A percentile compares a stretch with the other conserved stretches of the same genome.
Evolutionary conservation across 2,797 vertebrate genomes (phyloP).

Genomic region (Nyctibius grandis): DNA sequence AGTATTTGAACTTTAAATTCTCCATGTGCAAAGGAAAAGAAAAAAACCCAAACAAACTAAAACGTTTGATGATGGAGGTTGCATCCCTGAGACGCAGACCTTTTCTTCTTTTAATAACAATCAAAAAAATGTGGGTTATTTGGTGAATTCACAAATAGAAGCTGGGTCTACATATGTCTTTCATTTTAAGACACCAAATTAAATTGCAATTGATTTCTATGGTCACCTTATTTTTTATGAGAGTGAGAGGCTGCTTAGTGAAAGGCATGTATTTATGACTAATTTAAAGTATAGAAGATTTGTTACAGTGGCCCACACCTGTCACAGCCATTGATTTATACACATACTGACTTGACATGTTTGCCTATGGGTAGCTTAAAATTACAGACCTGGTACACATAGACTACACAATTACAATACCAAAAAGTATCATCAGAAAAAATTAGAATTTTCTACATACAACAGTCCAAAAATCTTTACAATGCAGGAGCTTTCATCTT

Average conservation of each 20-base stretch:
- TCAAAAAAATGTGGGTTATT: neutral
- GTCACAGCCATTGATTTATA: slow-evolving; percentile 28
- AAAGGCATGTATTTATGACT: slow-evolving; percentile 27
- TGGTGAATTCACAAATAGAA: neutral
- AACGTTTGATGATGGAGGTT: neutral
- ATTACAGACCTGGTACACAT: slow-evolving; percentile 10
- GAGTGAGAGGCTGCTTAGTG: neutral
- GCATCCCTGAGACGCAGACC: neutral
- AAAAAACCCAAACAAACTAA: neutral
- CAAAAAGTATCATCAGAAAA: slow-evolving; percentile 1
- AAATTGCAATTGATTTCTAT: slow-evolving; percentile 21
- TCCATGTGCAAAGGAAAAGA: neutral
- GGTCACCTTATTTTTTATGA: neutral
- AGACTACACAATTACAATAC: neutral
- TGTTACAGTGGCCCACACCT: slow-evolving; percentile 35
- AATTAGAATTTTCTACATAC: slow-evolving; percentile 19
- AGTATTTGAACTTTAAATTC: slow-evolving; percentile 25
- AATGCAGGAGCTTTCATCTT: neutral
- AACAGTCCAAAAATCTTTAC: neutral
- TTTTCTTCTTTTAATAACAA: neutral
- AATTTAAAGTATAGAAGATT: slow-evolving; percentile 40
- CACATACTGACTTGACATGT: neutral
- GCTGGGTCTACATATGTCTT: slow-evolving; percentile 6
- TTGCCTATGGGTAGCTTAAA: slow-evolving; percentile 53
- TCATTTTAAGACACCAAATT: slow-evolving; percentile 55